Percentiles rank a stretch among this genome's conserved stretches.
phyloP scores from a whole-genome alignment of 2,888 invertebrate genomes.

The Ornithoptera priamus region DNA sequence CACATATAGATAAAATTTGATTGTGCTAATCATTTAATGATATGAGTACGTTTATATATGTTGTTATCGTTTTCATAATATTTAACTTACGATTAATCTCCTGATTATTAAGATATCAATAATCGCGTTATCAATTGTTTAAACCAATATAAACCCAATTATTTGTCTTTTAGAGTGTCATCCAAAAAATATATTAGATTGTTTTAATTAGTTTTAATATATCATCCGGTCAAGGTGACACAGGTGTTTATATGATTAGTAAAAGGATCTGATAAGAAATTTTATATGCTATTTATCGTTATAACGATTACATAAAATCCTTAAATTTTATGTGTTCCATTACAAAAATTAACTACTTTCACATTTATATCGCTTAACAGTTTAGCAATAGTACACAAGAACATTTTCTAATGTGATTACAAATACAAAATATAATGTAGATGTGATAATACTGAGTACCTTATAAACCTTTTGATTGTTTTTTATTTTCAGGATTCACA shows the following conservation, averaged over 20 bases:
- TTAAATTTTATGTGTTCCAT: neutral
- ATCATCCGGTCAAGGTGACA: neutral
- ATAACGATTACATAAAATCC: too few species aligned
- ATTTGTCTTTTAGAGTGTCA: constrained; percentile 5
- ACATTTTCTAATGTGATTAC: too few species aligned
- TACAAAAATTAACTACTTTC: neutral
- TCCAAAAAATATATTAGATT: constrained; percentile 1
- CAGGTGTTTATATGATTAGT: neutral
- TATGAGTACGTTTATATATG: neutral
- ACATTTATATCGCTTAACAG: neutral
- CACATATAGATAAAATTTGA: neutral
- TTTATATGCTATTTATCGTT: too few species aligned
- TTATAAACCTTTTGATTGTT: neutral
- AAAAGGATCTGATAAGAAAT: neutral
- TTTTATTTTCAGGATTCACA: constrained; percentile 64
- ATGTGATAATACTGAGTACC: neutral
- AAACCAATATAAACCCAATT: constrained; percentile 7
- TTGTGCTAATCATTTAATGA: neutral
- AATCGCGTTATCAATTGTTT: neutral
- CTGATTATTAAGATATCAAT: neutral
- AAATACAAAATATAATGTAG: too few species aligned
- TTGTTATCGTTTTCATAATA: neutral
- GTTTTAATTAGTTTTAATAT: neutral
- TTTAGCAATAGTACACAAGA: too few species aligned
- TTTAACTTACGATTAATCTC: neutral